These are phyloP conservation scores for Tichodroma muraria DNA, from an alignment of 2,113 vertebrate species.

Conservation along the genomic window DNA sequence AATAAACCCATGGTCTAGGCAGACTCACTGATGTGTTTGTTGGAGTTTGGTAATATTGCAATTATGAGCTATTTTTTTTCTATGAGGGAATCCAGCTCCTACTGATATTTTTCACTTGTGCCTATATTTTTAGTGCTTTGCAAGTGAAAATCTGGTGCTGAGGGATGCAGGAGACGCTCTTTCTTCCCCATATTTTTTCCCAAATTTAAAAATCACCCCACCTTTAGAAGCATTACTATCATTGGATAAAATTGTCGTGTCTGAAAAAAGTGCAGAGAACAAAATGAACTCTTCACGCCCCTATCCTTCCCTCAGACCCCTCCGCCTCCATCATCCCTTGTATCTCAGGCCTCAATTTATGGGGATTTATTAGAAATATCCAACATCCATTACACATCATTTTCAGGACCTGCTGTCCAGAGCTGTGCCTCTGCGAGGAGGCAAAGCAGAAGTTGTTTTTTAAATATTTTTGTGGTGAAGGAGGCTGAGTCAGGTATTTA, in stretches of 20 bases:
- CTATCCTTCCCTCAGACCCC: background rate
- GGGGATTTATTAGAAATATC: background rate
- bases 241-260: background rate
- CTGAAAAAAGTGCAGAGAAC: background rate
- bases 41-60: background rate
- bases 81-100: background rate
- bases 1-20: background rate
- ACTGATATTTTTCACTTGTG: background rate
- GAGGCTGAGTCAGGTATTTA: background rate
- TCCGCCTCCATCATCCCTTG: rapidly evolving
- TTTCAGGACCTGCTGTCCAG: background rate
- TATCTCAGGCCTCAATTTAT: rapidly evolving
- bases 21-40: background rate
- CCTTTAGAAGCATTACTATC: background rate
- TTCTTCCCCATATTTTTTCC: background rate
- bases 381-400: rapidly evolving
- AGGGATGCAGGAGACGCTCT: background rate
- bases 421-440: background rate
- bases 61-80: background rate
- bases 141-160: background rate
- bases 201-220: background rate
- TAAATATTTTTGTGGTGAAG: background rate
- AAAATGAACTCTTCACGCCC: background rate
- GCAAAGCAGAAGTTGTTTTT: background rate
- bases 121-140: background rate